Conservation (phyloP, 2,888 invertebrate species). For the Zaprionus bogoriensis region DNA sequence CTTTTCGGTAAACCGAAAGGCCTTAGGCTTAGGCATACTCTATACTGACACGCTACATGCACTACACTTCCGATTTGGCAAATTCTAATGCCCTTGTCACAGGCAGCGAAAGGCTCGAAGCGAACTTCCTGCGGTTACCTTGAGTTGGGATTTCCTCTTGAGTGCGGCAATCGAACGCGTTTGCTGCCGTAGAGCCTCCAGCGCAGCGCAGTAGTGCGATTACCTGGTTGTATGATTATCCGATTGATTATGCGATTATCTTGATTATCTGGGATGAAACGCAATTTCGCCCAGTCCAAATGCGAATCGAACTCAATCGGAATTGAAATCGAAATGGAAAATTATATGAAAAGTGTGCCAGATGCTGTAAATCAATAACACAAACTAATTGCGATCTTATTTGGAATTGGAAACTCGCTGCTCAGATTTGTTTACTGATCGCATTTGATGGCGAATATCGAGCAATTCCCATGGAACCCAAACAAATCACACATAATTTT, state of each 20-base stretch:
- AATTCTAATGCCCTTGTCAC: not conserved
- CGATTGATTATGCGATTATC: too few relatives aligned
- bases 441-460: constrained; percentile 21
- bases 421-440: constrained; percentile 39
- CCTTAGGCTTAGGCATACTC: too few relatives aligned
- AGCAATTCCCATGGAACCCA: constrained; percentile 38
- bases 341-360: not conserved
- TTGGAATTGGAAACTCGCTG: not conserved
- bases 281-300: too few relatives aligned
- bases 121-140: constrained; percentile 68
- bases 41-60: too few relatives aligned
- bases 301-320: not conserved
- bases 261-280: not conserved
- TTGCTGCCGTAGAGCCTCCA: constrained; percentile 93
- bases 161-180: constrained; percentile 93
- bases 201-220: constrained; percentile 61
- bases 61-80: too few relatives aligned
- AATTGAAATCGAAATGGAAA: too few relatives aligned
- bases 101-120: not conserved
- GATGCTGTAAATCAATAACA: not conserved
- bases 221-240: too few relatives aligned
- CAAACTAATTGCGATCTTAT: not conserved
- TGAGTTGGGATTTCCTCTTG: constrained; percentile 82
- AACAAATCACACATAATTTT: constrained; percentile 46
- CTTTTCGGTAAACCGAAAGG: too few relatives aligned